Conservation (phyloP, 2,113 vertebrate genomes). For the Hippolais icterina region DNA sequence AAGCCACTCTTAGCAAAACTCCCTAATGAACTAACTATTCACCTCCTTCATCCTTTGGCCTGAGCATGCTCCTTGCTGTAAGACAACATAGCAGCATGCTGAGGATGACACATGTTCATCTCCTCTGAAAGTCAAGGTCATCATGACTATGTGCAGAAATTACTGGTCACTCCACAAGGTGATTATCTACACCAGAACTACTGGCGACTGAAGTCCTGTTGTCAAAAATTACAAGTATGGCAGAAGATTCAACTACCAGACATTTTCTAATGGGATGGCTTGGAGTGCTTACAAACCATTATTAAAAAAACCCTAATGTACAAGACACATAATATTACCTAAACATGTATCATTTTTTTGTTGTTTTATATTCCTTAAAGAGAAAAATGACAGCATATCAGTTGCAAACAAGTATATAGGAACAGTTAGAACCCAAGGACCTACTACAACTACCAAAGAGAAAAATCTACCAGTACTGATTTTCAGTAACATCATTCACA, state of each 20-base stretch:
- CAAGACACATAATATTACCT: background rate
- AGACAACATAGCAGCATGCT: fast-evolving
- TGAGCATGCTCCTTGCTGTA: background rate
- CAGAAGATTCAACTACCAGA: background rate
- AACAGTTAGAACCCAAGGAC: background rate
- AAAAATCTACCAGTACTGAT: background rate
- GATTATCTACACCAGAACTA: background rate
- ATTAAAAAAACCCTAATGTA: background rate
- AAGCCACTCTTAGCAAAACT: background rate
- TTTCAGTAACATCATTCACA: background rate
- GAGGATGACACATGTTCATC: background rate
- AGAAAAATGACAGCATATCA: background rate
- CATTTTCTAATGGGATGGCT: background rate
- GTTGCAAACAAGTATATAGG: background rate
- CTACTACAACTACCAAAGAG: background rate
- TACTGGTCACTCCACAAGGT: background rate
- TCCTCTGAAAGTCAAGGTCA: background rate
- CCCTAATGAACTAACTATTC: background rate
- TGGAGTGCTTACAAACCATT: background rate
- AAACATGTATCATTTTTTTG: background rate
- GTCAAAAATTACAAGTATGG: background rate
- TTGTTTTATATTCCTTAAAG: background rate
- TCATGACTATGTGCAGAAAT: background rate
- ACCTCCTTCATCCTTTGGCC: background rate
- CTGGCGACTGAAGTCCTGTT: background rate